Evolutionary conservation across 2,888 invertebrate genomes (phyloP).

Genomic region (Isotomurus palustris): DNA sequence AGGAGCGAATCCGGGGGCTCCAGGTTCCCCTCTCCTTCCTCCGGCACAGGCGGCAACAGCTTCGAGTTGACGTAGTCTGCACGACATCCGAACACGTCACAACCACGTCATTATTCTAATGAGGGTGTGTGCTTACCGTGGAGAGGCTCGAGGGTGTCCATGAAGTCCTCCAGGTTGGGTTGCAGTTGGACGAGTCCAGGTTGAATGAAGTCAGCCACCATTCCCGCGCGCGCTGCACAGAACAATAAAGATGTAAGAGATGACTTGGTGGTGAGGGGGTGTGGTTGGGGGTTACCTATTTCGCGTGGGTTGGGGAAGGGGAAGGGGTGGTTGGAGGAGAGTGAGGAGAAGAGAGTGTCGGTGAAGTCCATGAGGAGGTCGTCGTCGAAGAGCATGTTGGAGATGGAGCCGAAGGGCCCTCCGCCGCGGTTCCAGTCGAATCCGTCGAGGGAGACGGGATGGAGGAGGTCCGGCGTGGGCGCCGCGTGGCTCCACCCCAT

Average conservation of each 20-base stretch:
- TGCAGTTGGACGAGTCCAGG: conserved; percentile 95
- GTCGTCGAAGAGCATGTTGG: conserved; percentile 73
- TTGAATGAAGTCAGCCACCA: conserved; percentile 94
- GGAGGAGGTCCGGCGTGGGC: conserved; percentile 47
- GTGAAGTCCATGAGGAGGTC: conserved; percentile 75
- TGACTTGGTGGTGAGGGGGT: background rate
- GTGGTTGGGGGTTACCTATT: conserved; percentile 64
- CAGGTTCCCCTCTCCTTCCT: conserved; percentile 41
- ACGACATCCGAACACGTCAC: background rate
- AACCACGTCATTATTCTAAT: background rate
- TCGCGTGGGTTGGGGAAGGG: conserved; percentile 95
- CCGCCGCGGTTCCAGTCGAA: conserved; percentile 67
- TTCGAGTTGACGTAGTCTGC: conserved; percentile 45
- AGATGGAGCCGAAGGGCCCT: conserved; percentile 58
- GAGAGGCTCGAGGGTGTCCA: conserved; percentile 81
- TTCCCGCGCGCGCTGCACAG: conserved; percentile 64
- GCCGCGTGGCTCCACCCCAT: conserved; percentile 70
- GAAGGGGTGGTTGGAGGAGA: conserved; percentile 73
- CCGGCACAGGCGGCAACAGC: conserved; percentile 43
- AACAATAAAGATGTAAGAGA: background rate
- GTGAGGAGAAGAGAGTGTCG: conserved; percentile 84
- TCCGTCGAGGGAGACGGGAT: conserved; percentile 56
- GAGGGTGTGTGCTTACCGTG: conserved; percentile 58
- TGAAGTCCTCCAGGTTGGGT: conserved; percentile 92
- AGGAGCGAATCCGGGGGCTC: conserved; percentile 36